phyloP scores from a whole-genome alignment of 2,797 vertebrate genomes.

The Malurus splendens region DNA sequence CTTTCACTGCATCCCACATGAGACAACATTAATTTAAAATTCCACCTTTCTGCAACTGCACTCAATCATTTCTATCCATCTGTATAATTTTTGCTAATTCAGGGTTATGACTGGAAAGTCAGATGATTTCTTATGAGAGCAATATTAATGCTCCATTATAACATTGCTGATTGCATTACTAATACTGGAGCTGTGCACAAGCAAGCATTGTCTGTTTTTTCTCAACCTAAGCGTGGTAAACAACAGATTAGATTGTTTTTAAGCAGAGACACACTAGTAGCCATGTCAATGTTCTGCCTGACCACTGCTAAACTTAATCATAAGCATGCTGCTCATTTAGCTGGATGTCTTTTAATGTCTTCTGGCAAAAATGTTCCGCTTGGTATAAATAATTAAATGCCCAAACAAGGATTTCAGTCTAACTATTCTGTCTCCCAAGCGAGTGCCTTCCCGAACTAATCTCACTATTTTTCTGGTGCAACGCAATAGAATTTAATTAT shows the following conservation, averaged over 20 bases:
- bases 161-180: neutral
- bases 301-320: neutral
- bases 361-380: neutral
- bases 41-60: neutral
- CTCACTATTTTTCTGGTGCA: neutral
- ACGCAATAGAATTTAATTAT: conserved; percentile 12
- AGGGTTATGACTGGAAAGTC: neutral
- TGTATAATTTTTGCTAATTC: neutral
- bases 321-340: neutral
- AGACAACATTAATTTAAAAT: neutral
- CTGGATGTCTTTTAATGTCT: neutral
- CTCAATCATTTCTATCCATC: neutral
- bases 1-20: neutral
- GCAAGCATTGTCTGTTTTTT: neutral
- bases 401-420: neutral
- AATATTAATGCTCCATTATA: neutral
- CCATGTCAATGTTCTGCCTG: neutral
- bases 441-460: neutral
- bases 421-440: neutral
- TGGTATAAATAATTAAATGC: conserved; percentile 7
- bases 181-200: neutral
- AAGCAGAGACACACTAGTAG: neutral
- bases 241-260: neutral
- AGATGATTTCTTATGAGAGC: neutral
- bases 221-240: neutral